Evolutionary conservation across 2,888 invertebrate species (phyloP).

Genomic region (Fragum whitleyi): DNA sequence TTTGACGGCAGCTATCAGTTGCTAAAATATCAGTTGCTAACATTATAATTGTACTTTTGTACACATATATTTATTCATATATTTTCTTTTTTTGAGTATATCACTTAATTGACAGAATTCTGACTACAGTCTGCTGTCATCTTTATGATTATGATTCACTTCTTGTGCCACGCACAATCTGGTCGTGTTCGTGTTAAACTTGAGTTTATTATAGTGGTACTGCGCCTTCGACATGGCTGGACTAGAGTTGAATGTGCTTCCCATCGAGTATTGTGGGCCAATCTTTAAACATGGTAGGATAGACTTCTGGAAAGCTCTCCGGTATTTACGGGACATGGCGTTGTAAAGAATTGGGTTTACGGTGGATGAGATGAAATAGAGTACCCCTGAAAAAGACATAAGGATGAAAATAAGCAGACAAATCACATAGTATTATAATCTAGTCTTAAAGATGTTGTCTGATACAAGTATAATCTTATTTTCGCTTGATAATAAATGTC

Average conservation of each 20-base stretch:
- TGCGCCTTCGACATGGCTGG: constrained; percentile 30
- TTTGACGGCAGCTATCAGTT: no score
- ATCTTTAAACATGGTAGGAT: constrained; percentile 45
- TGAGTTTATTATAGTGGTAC: constrained; percentile 40
- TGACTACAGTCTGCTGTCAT: constrained; percentile 4
- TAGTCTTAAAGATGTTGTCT: no score
- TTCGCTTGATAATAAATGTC: no score
- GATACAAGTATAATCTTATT: no score
- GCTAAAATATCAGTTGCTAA: no score
- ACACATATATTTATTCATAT: no score
- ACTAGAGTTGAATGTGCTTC: constrained; percentile 36
- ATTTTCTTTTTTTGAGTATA: no score
- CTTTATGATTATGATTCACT: constrained; percentile 6
- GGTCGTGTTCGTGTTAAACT: constrained; percentile 23
- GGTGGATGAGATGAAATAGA: constrained; percentile 96
- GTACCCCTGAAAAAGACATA: constrained; percentile 87
- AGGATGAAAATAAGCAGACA: no score
- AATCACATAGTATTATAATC: no score
- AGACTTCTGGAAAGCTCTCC: constrained; percentile 91
- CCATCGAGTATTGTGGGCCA: constrained; percentile 7
- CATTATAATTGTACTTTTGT: no score
- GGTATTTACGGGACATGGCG: constrained; percentile 97
- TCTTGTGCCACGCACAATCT: constrained; percentile 18
- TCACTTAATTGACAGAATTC: no score
- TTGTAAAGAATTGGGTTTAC: constrained; percentile 97